Evolutionary conservation across 2,888 invertebrate genomes (phyloP), one percentile per base, ranked within the genome.

Genomic region (Epirrhoe tristata): DNA sequence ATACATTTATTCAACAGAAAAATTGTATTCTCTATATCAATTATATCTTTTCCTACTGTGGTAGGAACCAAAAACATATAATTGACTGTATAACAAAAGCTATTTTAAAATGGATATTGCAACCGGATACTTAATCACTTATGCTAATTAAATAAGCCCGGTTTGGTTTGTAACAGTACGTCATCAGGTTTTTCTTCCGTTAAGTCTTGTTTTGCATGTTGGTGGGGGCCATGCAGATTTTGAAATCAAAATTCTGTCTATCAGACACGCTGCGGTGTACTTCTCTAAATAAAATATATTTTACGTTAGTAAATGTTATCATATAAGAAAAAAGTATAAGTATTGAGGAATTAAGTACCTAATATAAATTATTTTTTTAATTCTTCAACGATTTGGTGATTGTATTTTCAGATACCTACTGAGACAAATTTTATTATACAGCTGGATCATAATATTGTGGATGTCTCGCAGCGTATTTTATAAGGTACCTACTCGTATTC

Each of bases 131-230:
- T 58, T 48, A 54, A 61, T 60, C 48, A 54, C 50, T 24, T 51
- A 43, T 50, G 51, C 65, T 58, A 63, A 58, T 64, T 59, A 48
- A 55, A 64, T 24, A 63, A 63, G 60, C 58, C 63, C 63, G 61
- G 54, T 68, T 70, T 54, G 52, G 51, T 36, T 72, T 69, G 69
- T 43, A 43, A 43, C 39, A 43, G 39, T 70, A 73, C 69, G 69
- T 61, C 70, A 63, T 62, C 71, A 59, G 73, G 77, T 80, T 73
- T 76, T 73, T 78, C 74, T 77, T 79, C 77, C 77, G 77, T 77
- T 74, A 72, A 63, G 70, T 70, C 67, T 66, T 63, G 67, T 74
- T 74, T 74, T 74, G 60, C 60, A 70, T 61, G 24, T 59, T 17
- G 48, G 14, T 16, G 48, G 48, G 31, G 34, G 61, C 52, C 59